Percentiles rank a stretch among this genome's conserved stretches.
Evolutionary conservation across 2,888 invertebrate genomes (phyloP).

Genomic region (Drosophila subquinaria): DNA sequence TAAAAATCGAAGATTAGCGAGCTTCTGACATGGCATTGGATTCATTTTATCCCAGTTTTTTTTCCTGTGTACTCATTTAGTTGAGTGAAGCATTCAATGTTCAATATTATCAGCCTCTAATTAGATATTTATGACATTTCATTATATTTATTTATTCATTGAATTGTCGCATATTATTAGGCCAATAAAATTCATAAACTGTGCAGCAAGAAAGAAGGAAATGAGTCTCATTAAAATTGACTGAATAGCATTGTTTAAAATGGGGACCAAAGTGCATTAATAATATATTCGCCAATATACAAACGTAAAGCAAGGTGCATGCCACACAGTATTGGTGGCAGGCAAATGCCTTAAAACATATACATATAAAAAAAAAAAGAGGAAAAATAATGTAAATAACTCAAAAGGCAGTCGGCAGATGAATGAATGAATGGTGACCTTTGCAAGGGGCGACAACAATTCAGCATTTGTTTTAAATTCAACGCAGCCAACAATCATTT

Average conservation of each 20-base stretch:
- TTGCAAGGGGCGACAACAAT: conserved; percentile 57
- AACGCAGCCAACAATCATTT: conserved; percentile 74
- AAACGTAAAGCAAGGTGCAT: conserved; percentile 31
- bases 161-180: conserved; percentile 33
- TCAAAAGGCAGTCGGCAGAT: conserved; percentile 20
- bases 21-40: too few relatives aligned
- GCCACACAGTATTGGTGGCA: conserved; percentile 43
- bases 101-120: conserved; percentile 23
- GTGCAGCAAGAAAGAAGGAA: conserved; percentile 1
- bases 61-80: conserved; percentile 8
- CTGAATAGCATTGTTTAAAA: conserved; percentile 29
- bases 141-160: conserved; percentile 51
- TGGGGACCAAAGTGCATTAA: conserved; percentile 50
- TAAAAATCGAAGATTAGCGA: too few relatives aligned
- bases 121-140: conserved; percentile 52
- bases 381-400: conserved; percentile 12
- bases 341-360: conserved; percentile 58
- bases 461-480: conserved; percentile 76
- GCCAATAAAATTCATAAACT: conserved; percentile 55
- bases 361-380: conserved; percentile 21
- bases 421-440: conserved; percentile 31
- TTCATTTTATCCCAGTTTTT: too few relatives aligned
- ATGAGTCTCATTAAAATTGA: conserved; percentile 63
- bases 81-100: conserved; percentile 2
- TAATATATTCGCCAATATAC: conserved; percentile 45